These are phyloP conservation scores for Podilymbus podiceps DNA, from an alignment of 2,113 vertebrate genomes.

Conservation along the genomic window DNA sequence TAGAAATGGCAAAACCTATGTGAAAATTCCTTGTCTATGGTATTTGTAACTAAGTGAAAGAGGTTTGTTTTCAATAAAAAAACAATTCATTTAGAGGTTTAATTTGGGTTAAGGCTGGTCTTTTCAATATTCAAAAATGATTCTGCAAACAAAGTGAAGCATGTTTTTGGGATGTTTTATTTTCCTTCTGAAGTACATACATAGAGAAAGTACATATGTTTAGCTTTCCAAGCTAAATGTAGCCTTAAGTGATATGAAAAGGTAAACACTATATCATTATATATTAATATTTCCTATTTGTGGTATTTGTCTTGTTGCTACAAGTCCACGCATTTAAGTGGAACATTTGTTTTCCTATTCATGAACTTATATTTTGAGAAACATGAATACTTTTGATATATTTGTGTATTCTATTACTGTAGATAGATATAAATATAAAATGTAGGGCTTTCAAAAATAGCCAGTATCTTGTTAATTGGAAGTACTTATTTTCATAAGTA, in stretches of 20 bases:
- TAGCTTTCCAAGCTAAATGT: background rate
- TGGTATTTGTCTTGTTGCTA: background rate
- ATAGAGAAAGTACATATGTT: background rate
- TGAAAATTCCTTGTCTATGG: background rate
- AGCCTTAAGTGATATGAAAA: background rate
- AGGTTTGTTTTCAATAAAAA: background rate
- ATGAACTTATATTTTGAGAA: background rate
- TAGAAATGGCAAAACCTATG: background rate
- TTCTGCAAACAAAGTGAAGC: background rate
- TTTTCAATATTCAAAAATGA: background rate
- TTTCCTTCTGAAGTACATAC: background rate
- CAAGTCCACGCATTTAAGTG: background rate
- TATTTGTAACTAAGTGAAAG: background rate
- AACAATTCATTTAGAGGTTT: background rate
- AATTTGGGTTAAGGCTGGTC: background rate
- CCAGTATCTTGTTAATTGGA: background rate
- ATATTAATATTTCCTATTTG: background rate
- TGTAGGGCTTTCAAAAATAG: background rate
- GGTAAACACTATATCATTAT: background rate
- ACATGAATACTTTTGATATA: background rate
- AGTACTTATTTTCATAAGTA: background rate
- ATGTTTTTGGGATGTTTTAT: background rate
- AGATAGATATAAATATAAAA: background rate
- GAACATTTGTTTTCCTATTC: accelerated
- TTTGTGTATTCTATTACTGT: background rate